Evolutionary conservation across 2,113 vertebrate genomes (phyloP), one percentile per base, ranked within the genome.

Genomic region (Setophaga petechia): DNA sequence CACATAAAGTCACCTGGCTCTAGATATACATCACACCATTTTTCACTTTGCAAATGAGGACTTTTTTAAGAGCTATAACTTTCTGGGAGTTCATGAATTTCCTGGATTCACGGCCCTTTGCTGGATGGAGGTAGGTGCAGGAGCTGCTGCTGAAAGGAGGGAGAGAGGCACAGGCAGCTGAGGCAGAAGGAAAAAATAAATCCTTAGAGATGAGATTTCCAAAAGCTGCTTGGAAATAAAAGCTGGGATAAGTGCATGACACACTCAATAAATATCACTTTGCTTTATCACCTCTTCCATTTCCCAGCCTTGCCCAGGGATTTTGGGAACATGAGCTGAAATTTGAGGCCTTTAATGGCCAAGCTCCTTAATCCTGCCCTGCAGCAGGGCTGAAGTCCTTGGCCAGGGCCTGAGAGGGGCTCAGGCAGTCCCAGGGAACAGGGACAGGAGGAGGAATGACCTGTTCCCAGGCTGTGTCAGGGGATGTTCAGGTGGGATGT

Each of bases 41-140:
- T 80, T 84, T 96, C 93, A 93, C 44, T 5, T 43, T 44, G 76
- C 82, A 94, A 94, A 97, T 90, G 93, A 96, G 72, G 39, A 57
- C 46, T 59, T 75, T 80, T 97, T 83, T 21, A 92, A 93, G 90
- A 96, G 96, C 79, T 80, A 17, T 90, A 94, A 77, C 92, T 95
- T 95, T 22, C 77, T 23, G 84, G 90, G 95, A 96, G 95, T 96
- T 96, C 94, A 92, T 97, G 95, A 95, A 97, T 98, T 97, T 95
- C 92, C 90, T 95, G 92, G 90, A 97, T 97, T 94, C 95, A 94
- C 88, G 22, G 84, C 76, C 66, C 67, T 96, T 93, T 82, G 12
- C 75, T 62, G 52, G 79, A 6, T 47, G 58, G 74, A 84, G 92
- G 79, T 87, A 91, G 86, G 93, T 14, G 6, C 57, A 55, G 30